Conservation (phyloP, 1,140 invertebrate species). For the Heliconius melpomene region DNA sequence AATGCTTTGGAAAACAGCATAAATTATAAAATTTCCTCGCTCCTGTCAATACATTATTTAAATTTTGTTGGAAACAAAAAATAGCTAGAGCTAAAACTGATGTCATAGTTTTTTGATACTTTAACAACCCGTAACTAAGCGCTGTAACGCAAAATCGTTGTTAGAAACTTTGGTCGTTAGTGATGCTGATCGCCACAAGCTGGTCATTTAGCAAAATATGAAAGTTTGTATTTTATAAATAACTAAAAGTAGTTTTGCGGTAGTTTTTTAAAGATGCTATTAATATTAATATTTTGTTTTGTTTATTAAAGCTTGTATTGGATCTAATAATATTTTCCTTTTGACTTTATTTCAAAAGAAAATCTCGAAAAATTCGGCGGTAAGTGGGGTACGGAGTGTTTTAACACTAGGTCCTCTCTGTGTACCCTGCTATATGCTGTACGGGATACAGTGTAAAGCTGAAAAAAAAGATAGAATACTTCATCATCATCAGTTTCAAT, state of each 20-base stretch:
- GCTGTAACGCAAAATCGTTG: not conserved
- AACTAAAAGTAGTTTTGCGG: not conserved
- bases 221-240: not conserved
- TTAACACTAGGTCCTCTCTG: too few species aligned
- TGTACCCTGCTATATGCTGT: too few species aligned
- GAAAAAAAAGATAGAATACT: too few species aligned
- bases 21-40: not conserved
- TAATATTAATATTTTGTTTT: too few species aligned
- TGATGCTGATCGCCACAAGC: not conserved
- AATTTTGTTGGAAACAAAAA: not conserved
- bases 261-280: not conserved
- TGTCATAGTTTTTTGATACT: not conserved
- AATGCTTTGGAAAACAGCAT: not conserved
- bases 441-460: too few species aligned
- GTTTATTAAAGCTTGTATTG: too few species aligned
- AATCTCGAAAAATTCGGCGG: too few species aligned
- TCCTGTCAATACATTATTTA: not conserved
- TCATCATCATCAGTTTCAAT: too few species aligned
- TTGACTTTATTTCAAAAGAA: too few species aligned
- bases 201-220: not conserved
- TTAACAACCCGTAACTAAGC: not conserved
- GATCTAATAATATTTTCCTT: too few species aligned
- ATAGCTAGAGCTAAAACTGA: not conserved
- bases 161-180: conserved; percentile 1
- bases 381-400: too few species aligned